Evolutionary conservation across 2,113 vertebrate species (phyloP).

Genomic region (Spea bombifrons): DNA sequence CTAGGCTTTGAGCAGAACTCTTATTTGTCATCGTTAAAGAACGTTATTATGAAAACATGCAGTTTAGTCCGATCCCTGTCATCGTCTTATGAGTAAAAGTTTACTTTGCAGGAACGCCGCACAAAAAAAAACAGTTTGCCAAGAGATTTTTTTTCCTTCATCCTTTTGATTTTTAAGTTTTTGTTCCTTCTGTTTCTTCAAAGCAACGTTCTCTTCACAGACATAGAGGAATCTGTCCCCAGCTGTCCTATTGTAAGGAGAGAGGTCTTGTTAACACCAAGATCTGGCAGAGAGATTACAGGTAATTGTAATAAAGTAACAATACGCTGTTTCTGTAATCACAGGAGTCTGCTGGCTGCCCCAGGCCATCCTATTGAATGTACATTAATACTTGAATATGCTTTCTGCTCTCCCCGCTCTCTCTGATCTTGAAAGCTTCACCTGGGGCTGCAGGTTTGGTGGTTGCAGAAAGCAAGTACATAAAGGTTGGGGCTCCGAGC

Average conservation of each 20-base stretch:
- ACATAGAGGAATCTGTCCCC: constrained; percentile 49
- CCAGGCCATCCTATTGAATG: constrained; percentile 48
- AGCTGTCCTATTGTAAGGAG: constrained; percentile 58
- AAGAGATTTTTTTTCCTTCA: constrained; percentile 55
- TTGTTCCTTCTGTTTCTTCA: constrained; percentile 57
- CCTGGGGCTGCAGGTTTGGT: constrained; percentile 37
- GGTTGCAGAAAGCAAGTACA: constrained; percentile 30
- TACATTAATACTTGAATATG: constrained; percentile 43
- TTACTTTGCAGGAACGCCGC: constrained; percentile 54
- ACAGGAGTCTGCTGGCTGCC: constrained; percentile 52
- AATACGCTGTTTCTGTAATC: constrained; percentile 57
- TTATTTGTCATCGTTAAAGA: constrained; percentile 46
- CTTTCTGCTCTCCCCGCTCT: constrained; percentile 33
- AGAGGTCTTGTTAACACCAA: constrained; percentile 51
- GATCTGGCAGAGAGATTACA: constrained; percentile 56
- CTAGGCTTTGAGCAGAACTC: constrained; percentile 11
- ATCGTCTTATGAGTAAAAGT: constrained; percentile 44
- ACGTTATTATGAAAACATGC: constrained; percentile 36
- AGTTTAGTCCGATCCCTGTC: constrained; percentile 42
- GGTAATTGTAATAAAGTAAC: constrained; percentile 58
- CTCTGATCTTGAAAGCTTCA: constrained; percentile 50
- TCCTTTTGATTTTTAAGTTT: constrained; percentile 49
- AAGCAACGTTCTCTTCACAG: constrained; percentile 49
- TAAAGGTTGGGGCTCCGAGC: not conserved
- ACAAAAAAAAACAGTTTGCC: constrained; percentile 59